Conservation (phyloP, 2,113 vertebrate species). For the Gallinago paraguaiae region DNA sequence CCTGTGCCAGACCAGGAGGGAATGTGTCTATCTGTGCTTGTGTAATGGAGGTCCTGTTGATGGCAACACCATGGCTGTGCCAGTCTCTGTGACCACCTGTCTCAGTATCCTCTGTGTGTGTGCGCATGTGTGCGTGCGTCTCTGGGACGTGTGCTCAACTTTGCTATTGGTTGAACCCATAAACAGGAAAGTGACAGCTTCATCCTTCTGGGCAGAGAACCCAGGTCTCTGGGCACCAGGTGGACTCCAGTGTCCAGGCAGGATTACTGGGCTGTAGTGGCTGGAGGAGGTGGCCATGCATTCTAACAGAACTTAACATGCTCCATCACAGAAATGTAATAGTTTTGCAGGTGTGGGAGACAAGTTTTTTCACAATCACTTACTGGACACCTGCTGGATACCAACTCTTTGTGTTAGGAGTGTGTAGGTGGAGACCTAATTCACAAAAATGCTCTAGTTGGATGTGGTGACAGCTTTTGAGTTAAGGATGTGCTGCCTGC, state of each 20-base stretch:
- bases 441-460: background rate
- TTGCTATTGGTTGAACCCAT: background rate
- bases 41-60: background rate
- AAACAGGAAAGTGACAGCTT: background rate
- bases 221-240: too few species aligned
- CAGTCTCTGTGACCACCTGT: background rate
- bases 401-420: background rate
- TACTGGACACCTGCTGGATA: background rate
- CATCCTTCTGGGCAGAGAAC: background rate
- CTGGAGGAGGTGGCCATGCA: background rate
- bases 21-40: background rate
- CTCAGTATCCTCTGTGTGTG: background rate
- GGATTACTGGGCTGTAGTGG: background rate
- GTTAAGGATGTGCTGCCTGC: background rate
- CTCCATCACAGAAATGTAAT: background rate
- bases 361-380: background rate
- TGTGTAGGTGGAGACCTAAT: background rate
- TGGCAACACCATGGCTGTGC: background rate
- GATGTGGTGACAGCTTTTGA: background rate
- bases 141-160: background rate
- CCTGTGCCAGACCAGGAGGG: background rate
- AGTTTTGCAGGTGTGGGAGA: background rate
- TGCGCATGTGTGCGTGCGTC: background rate
- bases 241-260: background rate
- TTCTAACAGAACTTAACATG: background rate